These are phyloP conservation scores for Micoletzkya japonica DNA, from an alignment of 2,888 invertebrate species.

Conservation along the genomic window DNA sequence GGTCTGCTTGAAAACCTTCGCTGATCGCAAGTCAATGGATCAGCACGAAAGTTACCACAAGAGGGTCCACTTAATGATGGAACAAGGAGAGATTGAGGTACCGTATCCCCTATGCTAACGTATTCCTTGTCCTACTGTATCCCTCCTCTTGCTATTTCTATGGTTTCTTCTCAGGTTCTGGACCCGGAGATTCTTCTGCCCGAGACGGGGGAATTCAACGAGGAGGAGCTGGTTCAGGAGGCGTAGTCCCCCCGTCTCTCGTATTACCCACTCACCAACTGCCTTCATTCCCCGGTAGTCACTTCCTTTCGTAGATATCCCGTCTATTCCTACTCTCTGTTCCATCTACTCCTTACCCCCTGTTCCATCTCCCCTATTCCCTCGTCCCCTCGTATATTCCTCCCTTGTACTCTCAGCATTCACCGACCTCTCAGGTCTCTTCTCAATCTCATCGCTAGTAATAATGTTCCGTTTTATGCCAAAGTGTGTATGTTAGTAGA, in stretches of 20 bases:
- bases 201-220: constrained; percentile 24
- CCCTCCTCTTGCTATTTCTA: neutral
- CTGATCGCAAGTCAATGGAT: constrained; percentile 46
- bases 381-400: neutral
- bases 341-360: constrained; percentile 1
- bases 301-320: neutral
- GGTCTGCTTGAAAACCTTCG: constrained; percentile 53
- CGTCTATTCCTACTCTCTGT: constrained; percentile 8
- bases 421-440: no score
- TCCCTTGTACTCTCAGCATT: neutral
- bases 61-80: constrained; percentile 52
- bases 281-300: neutral
- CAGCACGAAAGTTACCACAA: constrained; percentile 61
- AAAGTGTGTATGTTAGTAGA: no score
- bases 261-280: neutral
- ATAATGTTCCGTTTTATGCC: no score
- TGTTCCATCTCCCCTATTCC: neutral
- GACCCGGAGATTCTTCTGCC: constrained; percentile 36
- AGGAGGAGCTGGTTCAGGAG: constrained; percentile 19
- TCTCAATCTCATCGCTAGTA: no score
- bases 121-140: neutral
- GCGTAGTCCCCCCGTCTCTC: neutral
- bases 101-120: neutral
- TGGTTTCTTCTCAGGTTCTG: neutral
- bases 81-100: constrained; percentile 44